Evolutionary conservation across 2,113 vertebrate genomes (phyloP), one percentile per base, ranked within the genome.

Genomic region (Epinephelus moara): DNA sequence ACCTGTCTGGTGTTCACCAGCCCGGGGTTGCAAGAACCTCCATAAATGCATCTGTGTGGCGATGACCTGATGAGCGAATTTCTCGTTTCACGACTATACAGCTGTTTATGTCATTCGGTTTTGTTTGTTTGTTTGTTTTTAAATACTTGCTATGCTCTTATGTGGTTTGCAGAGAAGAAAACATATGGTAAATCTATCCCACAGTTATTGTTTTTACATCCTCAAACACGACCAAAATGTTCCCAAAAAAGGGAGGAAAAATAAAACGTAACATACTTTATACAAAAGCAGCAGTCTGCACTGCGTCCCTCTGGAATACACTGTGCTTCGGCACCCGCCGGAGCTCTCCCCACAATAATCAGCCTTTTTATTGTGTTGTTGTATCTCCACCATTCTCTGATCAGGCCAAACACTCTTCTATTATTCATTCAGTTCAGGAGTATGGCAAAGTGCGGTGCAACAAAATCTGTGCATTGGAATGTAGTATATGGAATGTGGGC

Each of bases 341-440:
- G 53, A 82, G 78, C 50, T 71, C 60, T 33, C 50, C 30, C 60
- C 18, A 70, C 25, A 50, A 70, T 84, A 78, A 37, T 77, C 70
- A 56, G 21, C 47, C 53, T 15, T 60, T 77, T 62, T 62, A 82
- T 85, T 85, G 60, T 71, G 78, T 69, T 80, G 49, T 85, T 89
- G 75, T 88, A 82, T 72, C 61, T 84, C 70, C 57, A 47, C 70
- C 78, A 53, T 49, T 71, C 49, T 75, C 69, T 88, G 86, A 89
- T 93, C 56, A 83, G 81, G 78, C 76, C 81, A 79, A 88, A 84
- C 68, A 71, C 61, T 89, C 72, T 61, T 91, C n/a, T 79, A 86
- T 91, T 87, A 87, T 91, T 93, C 75, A 93, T 77, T 42, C 15
- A 25, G 23, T 69, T 88, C 85, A 85, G 80, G n/a, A 76, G 63